phyloP scores from a whole-genome alignment of 2,888 invertebrate genomes.

The Drosophila imparisetae region DNA sequence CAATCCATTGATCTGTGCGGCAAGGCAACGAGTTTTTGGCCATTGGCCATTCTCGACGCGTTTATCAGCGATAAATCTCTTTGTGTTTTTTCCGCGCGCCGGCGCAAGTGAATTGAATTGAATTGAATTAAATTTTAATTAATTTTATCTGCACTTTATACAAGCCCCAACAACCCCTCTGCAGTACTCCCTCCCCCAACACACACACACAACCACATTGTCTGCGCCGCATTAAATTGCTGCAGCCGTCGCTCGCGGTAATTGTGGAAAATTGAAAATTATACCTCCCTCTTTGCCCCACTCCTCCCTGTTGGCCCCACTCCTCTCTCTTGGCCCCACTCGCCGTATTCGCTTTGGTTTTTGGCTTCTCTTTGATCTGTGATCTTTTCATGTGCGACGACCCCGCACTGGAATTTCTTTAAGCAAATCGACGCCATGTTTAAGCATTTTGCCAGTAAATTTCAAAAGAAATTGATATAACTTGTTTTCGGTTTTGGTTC shows the following conservation, averaged over 20 bases:
- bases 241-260: slow-evolving; percentile 53
- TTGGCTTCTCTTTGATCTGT: slow-evolving; percentile 70
- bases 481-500: slow-evolving; percentile 37
- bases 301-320: not conserved
- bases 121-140: slow-evolving; percentile 81
- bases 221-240: slow-evolving; percentile 50
- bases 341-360: slow-evolving; percentile 10
- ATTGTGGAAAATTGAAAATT: slow-evolving; percentile 81
- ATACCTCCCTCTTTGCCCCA: slow-evolving; percentile 19
- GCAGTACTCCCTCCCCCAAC: not conserved
- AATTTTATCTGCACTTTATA: slow-evolving; percentile 77
- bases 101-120: slow-evolving; percentile 78
- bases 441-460: slow-evolving; percentile 81
- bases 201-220: slow-evolving; percentile 16
- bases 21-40: slow-evolving; percentile 45
- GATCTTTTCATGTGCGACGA: slow-evolving; percentile 66
- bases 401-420: slow-evolving; percentile 71
- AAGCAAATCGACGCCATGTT: slow-evolving; percentile 83
- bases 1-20: slow-evolving; percentile 69
- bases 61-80: slow-evolving; percentile 81
- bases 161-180: not conserved
- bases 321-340: not conserved
- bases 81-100: slow-evolving; percentile 77
- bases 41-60: slow-evolving; percentile 75
- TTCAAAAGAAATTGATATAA: slow-evolving; percentile 79